Base-by-base conservation (phyloP, 2,113 vertebrate species). In the Anolis carolinensis region DNA sequence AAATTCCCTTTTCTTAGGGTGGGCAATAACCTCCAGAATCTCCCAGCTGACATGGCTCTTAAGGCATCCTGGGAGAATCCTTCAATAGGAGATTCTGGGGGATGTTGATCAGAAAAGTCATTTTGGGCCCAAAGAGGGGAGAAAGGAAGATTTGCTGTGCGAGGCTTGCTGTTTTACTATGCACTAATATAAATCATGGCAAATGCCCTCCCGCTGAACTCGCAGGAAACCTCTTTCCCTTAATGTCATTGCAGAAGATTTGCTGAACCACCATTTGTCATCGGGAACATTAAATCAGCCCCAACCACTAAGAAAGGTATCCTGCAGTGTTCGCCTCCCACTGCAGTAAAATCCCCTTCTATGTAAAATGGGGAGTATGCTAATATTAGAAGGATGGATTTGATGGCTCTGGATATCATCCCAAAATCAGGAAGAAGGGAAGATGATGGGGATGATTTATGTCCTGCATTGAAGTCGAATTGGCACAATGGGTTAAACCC, bases 251-350 rank as follows among this genome's bases (percentile, higher is more conserved):
- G 59, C 13, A 32, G 20, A 48, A 23, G 55, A 65, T 65, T 62
- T n/a, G 1, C 36, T 23, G 13, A 34, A 48, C 23, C 23, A 32
- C 3, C 13, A 14, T 23, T 50, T 27, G 20, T 67, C 62, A 36
- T 8, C 1, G 9, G 5, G 90, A 48, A 87, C 83, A 80, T 79
- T 84, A 71, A 90, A 89, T 93, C 86, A 89, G 76, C 86, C 81
- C 87, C 83, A 44, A 89, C 86, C 84, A 88, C 83, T 89, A 88
- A 91, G 87, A 78, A 13, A 50, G 5, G 80, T 52, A 86, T 89
- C 88, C 78, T 75, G 92, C 86, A 2, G 13, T 7, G 3, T 55
- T 48, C 16, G 21, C 27, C 30, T 44, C 44, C n/a, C 79, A 14
- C 34, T 9, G 5, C 34, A 1, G 21, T 30, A 10, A 55, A 36